Percentiles rank a stretch among this genome's conserved stretches.
Evolutionary conservation across 2,113 vertebrate species (phyloP).

Genomic region (Mixornis gularis): DNA sequence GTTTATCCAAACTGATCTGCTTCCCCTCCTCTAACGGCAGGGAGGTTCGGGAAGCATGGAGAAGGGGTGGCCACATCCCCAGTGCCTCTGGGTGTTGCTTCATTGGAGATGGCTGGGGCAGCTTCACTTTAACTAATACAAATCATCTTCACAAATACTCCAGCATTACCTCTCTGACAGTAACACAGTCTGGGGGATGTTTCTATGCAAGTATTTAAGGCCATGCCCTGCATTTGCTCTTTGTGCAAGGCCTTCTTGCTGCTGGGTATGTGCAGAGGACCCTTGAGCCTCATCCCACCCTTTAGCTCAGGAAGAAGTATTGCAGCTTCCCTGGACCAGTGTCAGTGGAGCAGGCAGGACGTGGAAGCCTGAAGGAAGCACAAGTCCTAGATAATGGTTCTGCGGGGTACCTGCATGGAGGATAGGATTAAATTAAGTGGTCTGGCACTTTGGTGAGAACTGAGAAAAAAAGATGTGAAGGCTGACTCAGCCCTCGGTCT

Average conservation of each 20-base stretch:
- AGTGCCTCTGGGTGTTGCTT: background rate
- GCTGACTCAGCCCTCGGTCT: background rate
- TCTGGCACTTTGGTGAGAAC: background rate
- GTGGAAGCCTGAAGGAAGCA: background rate
- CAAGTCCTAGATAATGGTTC: accelerated
- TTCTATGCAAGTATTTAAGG: background rate
- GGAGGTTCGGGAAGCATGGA: background rate
- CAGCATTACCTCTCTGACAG: accelerated
- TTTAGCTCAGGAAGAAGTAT: background rate
- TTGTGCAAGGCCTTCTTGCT: background rate
- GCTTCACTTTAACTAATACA: background rate
- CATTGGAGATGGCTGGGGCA: background rate
- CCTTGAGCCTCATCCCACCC: background rate
- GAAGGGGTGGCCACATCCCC: background rate
- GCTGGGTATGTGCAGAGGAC: background rate
- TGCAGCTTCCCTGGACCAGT: background rate
- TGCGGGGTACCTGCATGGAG: background rate
- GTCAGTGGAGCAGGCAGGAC: background rate
- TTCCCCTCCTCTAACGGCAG: background rate
- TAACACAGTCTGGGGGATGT: background rate
- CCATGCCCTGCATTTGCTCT: background rate
- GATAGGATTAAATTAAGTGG: background rate
- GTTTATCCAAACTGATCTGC: background rate
- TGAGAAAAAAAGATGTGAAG: background rate
- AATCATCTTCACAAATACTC: background rate